These are phyloP conservation scores for Phoxinus dragarum DNA, from an alignment of 2,797 vertebrate genomes.

Conservation along the genomic window DNA sequence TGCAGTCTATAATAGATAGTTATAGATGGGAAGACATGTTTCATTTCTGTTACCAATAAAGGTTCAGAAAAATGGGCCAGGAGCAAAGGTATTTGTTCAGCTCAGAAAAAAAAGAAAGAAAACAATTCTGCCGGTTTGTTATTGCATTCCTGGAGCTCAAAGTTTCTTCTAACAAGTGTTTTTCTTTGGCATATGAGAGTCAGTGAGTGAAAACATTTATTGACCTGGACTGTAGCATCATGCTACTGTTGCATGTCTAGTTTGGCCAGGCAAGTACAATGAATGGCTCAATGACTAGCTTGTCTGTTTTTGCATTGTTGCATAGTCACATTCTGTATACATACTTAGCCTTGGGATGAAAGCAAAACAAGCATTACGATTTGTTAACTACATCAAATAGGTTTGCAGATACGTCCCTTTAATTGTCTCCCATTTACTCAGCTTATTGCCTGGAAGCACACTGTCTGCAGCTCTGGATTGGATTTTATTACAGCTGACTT, in stretches of 20 bases:
- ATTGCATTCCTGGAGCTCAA: slow-evolving; percentile 41
- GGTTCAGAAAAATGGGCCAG: slow-evolving; percentile 42
- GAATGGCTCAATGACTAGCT: not conserved
- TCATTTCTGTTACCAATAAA: slow-evolving; percentile 45
- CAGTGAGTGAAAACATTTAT: slow-evolving; percentile 9
- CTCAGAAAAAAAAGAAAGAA: slow-evolving; percentile 19
- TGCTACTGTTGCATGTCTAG: not conserved
- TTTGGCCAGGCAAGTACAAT: not conserved
- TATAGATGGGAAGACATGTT: slow-evolving; percentile 52
- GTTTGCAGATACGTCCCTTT: slow-evolving; percentile 14
- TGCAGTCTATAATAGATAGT: slow-evolving; percentile 57
- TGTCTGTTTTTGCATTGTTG: not conserved
- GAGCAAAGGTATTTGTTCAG: slow-evolving; percentile 48
- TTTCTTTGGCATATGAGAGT: slow-evolving; percentile 11
- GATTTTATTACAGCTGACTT: slow-evolving; percentile 36
- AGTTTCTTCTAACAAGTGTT: slow-evolving; percentile 30
- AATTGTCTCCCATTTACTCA: slow-evolving; percentile 26
- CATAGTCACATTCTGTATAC: not conserved
- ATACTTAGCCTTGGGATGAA: not conserved
- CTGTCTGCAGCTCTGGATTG: slow-evolving; percentile 12
- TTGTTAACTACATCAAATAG: slow-evolving; percentile 14
- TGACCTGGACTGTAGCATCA: not conserved
- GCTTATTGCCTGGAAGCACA: slow-evolving; percentile 2
- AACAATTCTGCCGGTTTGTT: slow-evolving; percentile 41
- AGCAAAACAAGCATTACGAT: slow-evolving; percentile 26